Evolutionary conservation across 2,888 invertebrate genomes (phyloP).

Genomic region (Brachypalpus laphriformis): DNA sequence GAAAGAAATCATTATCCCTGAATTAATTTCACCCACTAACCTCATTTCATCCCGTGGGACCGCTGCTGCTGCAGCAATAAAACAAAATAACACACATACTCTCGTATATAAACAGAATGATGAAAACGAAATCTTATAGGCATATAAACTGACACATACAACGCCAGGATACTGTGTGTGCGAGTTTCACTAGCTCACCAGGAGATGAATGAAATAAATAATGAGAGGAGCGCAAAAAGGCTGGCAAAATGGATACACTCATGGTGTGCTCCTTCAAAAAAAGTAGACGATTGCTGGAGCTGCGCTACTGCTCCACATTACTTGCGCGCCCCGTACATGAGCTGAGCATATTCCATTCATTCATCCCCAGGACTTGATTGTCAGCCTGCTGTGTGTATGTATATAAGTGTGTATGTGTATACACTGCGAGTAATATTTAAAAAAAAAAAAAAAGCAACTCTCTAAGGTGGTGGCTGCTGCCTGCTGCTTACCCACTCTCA

Average conservation of each 20-base stretch:
- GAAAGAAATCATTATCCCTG: conserved; percentile 73
- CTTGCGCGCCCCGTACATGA: conserved; percentile 64
- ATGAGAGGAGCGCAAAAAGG: conserved; percentile 68
- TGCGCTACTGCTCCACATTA: conserved; percentile 71
- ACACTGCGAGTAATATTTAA: conserved; percentile 40
- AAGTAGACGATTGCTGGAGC: conserved; percentile 42
- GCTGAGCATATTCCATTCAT: conserved; percentile 66
- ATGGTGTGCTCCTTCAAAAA: conserved; percentile 42
- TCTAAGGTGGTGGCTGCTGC: conserved; percentile 57
- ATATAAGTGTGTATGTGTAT: conserved; percentile 3
- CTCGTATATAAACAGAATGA: conserved; percentile 13
- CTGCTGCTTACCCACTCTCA: conserved; percentile 27
- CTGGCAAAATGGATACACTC: conserved; percentile 54
- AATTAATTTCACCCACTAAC: conserved; percentile 74
- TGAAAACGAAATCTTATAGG: conserved; percentile 57
- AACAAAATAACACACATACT: conserved; percentile 54
- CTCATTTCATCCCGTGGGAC: conserved; percentile 72
- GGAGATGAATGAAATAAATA: conserved; percentile 72
- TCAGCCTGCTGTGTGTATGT: conserved; percentile 34
- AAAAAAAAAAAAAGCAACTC: conserved; percentile 14
- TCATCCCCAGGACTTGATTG: conserved; percentile 69
- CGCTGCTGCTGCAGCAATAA: conserved; percentile 68
- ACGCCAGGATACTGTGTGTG: conserved; percentile 14
- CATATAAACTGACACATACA: conserved; percentile 27
- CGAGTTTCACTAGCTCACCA: conserved; percentile 30